These are phyloP conservation scores for Sminthopsis crassicaudata DNA, from an alignment of 2,113 vertebrate genomes.

Conservation along the genomic window DNA sequence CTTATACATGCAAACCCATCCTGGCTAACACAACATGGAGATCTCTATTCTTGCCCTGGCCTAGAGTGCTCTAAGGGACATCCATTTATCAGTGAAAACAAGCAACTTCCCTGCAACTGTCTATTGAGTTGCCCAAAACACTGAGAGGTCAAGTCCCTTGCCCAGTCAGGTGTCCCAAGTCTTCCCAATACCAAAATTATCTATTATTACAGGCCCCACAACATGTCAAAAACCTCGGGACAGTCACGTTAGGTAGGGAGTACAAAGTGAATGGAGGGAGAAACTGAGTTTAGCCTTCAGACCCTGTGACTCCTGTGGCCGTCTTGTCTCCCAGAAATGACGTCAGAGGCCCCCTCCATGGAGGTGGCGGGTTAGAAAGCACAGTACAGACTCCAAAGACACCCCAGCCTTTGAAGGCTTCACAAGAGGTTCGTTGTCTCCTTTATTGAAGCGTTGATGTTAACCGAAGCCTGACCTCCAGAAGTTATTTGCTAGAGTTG, in stretches of 20 bases:
- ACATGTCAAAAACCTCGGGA: not conserved
- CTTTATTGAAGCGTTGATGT: not conserved
- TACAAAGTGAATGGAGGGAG: not conserved
- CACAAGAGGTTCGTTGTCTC: not conserved
- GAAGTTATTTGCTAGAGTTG: not conserved
- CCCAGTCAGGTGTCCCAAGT: not conserved
- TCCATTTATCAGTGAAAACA: not conserved
- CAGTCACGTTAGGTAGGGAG: not conserved
- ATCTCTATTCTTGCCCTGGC: not conserved
- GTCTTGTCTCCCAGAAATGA: not conserved
- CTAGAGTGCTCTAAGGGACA: not conserved
- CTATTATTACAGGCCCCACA: not conserved
- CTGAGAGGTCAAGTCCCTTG: not conserved
- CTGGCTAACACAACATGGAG: not conserved
- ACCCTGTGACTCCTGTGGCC: not conserved
- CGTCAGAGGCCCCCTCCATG: not conserved
- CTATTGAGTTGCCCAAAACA: too few relatives aligned
- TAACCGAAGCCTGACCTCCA: not conserved
- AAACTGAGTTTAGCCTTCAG: not conserved
- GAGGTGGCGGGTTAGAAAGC: not conserved
- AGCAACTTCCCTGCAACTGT: not conserved
- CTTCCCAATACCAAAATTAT: not conserved
- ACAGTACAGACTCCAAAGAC: not conserved
- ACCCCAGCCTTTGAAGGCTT: not conserved
- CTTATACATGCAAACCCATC: not conserved